phyloP scores from a whole-genome alignment of 2,797 vertebrate species.

The Pseudochirops cupreus region DNA sequence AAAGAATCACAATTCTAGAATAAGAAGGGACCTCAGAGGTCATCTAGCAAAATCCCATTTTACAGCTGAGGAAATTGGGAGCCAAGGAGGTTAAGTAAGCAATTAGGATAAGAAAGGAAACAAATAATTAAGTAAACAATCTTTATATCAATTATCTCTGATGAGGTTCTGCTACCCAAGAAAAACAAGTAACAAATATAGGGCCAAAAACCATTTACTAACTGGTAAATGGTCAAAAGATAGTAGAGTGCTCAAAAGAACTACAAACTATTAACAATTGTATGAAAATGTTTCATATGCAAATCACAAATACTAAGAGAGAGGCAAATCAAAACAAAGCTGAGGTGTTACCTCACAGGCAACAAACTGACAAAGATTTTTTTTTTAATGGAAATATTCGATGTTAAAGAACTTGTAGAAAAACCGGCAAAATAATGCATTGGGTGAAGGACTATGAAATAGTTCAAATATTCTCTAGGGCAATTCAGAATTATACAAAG shows the following conservation, averaged over 20 bases:
- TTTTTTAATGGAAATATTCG: not conserved
- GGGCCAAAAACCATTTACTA: not conserved
- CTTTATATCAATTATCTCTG: not conserved
- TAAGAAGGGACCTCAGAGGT: not conserved
- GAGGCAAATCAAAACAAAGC: not conserved
- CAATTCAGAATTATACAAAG: not conserved
- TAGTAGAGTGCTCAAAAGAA: not conserved
- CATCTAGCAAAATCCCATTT: not conserved
- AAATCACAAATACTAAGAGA: not conserved
- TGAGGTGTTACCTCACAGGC: not conserved
- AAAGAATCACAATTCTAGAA: not conserved
- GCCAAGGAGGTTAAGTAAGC: not conserved
- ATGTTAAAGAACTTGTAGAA: not conserved
- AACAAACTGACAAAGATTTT: not conserved
- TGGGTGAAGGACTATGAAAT: not conserved
- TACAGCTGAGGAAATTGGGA: not conserved
- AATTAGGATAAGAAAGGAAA: not conserved
- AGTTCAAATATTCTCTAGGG: not conserved
- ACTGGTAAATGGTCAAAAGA: not conserved
- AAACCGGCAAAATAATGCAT: not conserved
- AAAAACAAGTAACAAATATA: not conserved
- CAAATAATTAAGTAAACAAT: not conserved
- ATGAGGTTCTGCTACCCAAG: not conserved
- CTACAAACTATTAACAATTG: not conserved
- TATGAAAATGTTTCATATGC: not conserved